These are phyloP conservation scores for Spicauda simplicius DNA, from an alignment of 2,888 invertebrate species.

Conservation along the genomic window DNA sequence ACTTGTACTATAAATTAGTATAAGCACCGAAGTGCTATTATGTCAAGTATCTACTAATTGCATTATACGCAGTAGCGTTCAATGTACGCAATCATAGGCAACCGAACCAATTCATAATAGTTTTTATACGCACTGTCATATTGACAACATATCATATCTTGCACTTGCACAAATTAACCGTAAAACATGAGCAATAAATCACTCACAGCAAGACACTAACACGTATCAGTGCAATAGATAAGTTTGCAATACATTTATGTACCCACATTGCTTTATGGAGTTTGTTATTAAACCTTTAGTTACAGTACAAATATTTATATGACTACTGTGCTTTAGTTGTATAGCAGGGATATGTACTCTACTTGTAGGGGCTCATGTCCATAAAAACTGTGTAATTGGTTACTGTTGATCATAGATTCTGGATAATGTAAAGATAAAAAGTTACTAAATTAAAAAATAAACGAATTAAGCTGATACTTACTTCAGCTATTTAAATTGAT, in stretches of 20 bases:
- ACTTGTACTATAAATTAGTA: no score
- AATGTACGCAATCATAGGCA: not conserved
- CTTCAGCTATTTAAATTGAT: no score
- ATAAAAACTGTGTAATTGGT: no score
- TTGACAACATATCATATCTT: not conserved
- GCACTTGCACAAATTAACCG: not conserved
- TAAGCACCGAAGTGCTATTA: no score
- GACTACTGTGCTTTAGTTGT: no score
- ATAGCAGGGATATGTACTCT: no score
- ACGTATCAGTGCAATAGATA: not conserved
- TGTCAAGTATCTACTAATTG: not conserved
- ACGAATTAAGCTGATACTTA: no score
- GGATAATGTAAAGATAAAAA: no score
- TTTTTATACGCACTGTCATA: not conserved
- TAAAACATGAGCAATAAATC: not conserved
- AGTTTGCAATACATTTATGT: not conserved
- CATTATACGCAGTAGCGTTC: not conserved
- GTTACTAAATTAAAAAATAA: no score
- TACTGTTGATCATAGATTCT: no score
- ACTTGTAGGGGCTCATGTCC: no score
- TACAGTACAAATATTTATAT: no score
- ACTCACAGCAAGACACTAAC: not conserved
- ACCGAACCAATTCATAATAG: not conserved
- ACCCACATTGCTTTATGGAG: not conserved
- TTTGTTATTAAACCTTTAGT: not conserved